Evolutionary conservation across 2,113 vertebrate species (phyloP).

Genomic region (Pipa parva): DNA sequence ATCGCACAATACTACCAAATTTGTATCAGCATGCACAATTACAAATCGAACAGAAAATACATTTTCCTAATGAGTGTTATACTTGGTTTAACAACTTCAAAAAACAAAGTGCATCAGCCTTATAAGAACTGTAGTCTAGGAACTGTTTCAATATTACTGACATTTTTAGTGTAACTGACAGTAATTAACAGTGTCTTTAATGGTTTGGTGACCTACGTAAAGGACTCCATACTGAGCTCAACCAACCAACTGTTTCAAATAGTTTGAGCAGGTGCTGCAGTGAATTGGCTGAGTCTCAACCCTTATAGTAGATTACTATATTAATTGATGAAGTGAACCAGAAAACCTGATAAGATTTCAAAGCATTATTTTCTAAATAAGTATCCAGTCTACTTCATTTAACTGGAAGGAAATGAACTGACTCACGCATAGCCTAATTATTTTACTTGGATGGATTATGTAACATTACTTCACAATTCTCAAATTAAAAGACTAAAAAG

Average conservation of each 20-base stretch:
- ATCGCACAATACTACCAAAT: too few relatives aligned
- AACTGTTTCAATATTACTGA: too few relatives aligned
- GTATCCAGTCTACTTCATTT: slow-evolving; percentile 31
- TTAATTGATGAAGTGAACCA: slow-evolving; percentile 32
- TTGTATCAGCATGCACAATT: too few relatives aligned
- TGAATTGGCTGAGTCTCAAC: not conserved
- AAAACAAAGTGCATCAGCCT: too few relatives aligned
- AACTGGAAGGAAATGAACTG: slow-evolving; percentile 22
- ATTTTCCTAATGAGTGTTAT: too few relatives aligned
- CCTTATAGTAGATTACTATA: slow-evolving; percentile 20
- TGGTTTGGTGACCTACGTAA: slow-evolving; percentile 1
- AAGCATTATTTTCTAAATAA: slow-evolving; percentile 24
- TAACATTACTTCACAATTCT: not conserved
- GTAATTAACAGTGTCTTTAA: slow-evolving; percentile 27
- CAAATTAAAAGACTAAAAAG: slow-evolving; percentile 2
- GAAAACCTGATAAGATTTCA: slow-evolving; percentile 26
- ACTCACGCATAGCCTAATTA: slow-evolving; percentile 8
- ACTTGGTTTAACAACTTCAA: too few relatives aligned
- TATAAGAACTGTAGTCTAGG: too few relatives aligned
- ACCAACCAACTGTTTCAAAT: slow-evolving; percentile 10
- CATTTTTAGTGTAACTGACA: too few relatives aligned
- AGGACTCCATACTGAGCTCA: slow-evolving; percentile 18
- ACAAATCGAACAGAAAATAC: too few relatives aligned
- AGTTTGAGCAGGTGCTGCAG: slow-evolving; percentile 5
- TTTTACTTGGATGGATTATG: slow-evolving; percentile 9